phyloP scores from a whole-genome alignment of 2,797 vertebrate genomes.

The Phrynocephalus vlangalii region DNA sequence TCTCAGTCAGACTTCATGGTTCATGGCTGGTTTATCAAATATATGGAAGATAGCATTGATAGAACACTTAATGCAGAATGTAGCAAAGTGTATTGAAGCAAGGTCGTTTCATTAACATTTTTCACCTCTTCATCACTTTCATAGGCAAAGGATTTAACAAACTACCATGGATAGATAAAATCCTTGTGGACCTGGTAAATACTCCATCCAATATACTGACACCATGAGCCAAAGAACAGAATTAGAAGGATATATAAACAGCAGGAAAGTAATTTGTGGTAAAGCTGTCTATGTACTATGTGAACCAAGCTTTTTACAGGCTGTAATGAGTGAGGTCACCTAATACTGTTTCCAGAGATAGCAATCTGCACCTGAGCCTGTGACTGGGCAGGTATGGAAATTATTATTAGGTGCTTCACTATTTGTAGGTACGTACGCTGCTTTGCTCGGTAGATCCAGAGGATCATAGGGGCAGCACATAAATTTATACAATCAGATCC shows the following conservation, averaged over 20 bases:
- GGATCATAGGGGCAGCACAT: background rate
- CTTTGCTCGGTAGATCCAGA: background rate
- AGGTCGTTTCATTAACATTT: background rate
- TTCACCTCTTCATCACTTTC: background rate
- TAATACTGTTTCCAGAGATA: background rate
- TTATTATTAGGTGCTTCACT: background rate
- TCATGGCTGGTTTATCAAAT: background rate
- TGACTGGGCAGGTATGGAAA: background rate
- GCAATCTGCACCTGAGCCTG: background rate
- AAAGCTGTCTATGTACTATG: background rate
- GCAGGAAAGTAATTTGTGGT: background rate
- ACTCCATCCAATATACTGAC: background rate
- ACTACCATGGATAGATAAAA: background rate
- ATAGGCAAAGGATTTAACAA: background rate
- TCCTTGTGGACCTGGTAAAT: background rate
- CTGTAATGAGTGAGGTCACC: background rate
- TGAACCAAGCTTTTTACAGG: background rate
- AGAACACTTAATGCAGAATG: background rate
- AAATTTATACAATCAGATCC: background rate
- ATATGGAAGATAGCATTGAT: background rate
- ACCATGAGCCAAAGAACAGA: background rate
- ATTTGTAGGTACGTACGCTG: background rate
- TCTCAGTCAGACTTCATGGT: background rate
- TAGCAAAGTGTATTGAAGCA: background rate
- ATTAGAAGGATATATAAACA: background rate